Evolutionary conservation across 2,113 vertebrate species (phyloP).

Genomic region (Onychostoma macrolepis): DNA sequence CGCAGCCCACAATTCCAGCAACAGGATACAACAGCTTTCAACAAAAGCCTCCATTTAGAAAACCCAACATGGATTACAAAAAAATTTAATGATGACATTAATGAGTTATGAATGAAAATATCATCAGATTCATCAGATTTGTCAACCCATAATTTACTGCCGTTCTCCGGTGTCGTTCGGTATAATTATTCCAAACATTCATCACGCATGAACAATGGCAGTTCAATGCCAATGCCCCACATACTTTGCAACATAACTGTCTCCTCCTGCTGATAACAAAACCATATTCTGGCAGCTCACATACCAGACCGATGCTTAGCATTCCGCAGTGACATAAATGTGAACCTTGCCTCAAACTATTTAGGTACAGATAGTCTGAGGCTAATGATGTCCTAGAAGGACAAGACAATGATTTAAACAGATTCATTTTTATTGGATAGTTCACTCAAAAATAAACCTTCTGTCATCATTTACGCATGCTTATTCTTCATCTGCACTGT

Average conservation of each 20-base stretch:
- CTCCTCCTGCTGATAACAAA: constrained; percentile 33
- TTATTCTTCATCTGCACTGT: background rate
- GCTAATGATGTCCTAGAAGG: background rate
- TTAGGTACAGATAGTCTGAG: background rate
- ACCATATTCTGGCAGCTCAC: background rate
- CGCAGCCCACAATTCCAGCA: background rate
- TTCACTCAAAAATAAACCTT: background rate
- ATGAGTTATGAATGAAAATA: constrained; percentile 24
- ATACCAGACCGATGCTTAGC: constrained; percentile 5
- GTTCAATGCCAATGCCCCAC: constrained; percentile 31
- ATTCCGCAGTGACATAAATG: background rate
- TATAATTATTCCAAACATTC: constrained; percentile 25
- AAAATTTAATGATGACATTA: background rate
- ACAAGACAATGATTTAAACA: constrained; percentile 11
- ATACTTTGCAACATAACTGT: constrained; percentile 28
- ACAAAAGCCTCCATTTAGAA: constrained; percentile 1
- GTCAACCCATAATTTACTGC: background rate
- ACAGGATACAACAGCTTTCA: constrained; percentile 3
- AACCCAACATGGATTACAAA: background rate
- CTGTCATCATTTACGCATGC: background rate
- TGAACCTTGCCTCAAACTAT: background rate
- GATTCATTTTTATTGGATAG: constrained; percentile 21
- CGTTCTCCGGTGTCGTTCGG: background rate
- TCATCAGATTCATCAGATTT: no score
- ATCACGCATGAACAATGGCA: constrained; percentile 30